phyloP scores from a whole-genome alignment of 2,797 vertebrate species.

The Amazonetta brasiliensis region DNA sequence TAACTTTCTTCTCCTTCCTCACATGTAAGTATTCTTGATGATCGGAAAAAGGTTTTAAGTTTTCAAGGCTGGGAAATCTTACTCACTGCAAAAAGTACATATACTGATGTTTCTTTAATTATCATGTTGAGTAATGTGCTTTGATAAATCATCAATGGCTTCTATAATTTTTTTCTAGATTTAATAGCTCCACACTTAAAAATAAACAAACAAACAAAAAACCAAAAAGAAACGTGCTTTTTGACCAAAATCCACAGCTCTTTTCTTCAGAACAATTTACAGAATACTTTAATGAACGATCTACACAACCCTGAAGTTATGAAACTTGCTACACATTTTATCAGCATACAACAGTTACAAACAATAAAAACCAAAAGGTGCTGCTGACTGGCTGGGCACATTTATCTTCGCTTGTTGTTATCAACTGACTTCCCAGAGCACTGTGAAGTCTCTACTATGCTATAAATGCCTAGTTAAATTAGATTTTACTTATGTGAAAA shows the following conservation, averaged over 20 bases:
- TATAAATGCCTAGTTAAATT: neutral
- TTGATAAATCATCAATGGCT: neutral
- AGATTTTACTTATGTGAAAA: neutral
- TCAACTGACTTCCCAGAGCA: neutral
- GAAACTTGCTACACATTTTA: neutral
- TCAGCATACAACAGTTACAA: neutral
- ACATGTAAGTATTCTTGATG: neutral
- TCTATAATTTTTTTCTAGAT: neutral
- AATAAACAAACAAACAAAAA: neutral
- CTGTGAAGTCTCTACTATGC: too few species aligned
- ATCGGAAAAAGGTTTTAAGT: neutral
- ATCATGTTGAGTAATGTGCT: neutral
- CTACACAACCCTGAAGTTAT: neutral
- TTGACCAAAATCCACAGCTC: neutral
- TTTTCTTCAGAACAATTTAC: neutral
- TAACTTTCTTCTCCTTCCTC: neutral
- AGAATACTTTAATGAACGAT: neutral
- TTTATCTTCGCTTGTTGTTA: neutral
- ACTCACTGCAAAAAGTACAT: neutral
- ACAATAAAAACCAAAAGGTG: fast-evolving
- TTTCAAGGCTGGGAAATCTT: neutral
- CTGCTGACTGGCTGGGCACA: neutral
- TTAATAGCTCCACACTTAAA: neutral
- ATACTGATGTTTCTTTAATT: neutral
- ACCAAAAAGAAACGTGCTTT: neutral